These are phyloP conservation scores for Callipepla squamata DNA, from an alignment of 2,113 vertebrate species.

Conservation along the genomic window DNA sequence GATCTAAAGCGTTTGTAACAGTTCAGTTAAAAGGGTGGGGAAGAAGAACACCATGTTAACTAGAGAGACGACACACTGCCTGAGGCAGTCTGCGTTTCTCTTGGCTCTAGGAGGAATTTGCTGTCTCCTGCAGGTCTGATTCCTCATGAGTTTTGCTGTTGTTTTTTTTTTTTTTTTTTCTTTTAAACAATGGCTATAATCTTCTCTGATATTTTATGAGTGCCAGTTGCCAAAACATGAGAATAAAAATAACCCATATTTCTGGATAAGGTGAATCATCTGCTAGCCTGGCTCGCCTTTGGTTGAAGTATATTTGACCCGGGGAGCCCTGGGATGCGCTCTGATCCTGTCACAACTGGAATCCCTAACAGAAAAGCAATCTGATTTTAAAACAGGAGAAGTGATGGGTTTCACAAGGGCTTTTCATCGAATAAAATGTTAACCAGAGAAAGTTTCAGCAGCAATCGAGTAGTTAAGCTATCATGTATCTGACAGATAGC, in stretches of 20 bases:
- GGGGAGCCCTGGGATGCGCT: constrained; percentile 49
- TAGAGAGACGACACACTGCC: constrained; percentile 61
- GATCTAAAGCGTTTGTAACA: constrained; percentile 61
- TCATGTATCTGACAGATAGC: background rate
- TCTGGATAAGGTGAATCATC: constrained; percentile 36
- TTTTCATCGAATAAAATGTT: constrained; percentile 33
- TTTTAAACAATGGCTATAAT: background rate
- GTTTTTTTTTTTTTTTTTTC: background rate
- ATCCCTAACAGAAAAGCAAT: constrained; percentile 69
- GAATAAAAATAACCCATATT: constrained; percentile 10
- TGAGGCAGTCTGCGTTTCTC: constrained; percentile 42
- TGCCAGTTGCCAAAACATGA: constrained; percentile 43
- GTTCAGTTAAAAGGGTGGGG: constrained; percentile 57
- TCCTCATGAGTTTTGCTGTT: background rate
- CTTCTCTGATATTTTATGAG: constrained; percentile 19
- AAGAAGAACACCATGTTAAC: constrained; percentile 56
- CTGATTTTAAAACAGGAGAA: background rate
- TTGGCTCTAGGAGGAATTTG: constrained; percentile 33
- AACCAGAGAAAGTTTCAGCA: background rate
- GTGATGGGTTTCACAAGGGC: constrained; percentile 15
- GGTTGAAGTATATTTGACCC: constrained; percentile 50
- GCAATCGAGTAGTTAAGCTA: background rate
- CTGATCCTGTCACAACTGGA: constrained; percentile 63
- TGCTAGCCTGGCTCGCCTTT: constrained; percentile 35
- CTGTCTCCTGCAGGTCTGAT: constrained; percentile 42